phyloP scores from a whole-genome alignment of 2,113 vertebrate genomes.

The Crotalus helleri region DNA sequence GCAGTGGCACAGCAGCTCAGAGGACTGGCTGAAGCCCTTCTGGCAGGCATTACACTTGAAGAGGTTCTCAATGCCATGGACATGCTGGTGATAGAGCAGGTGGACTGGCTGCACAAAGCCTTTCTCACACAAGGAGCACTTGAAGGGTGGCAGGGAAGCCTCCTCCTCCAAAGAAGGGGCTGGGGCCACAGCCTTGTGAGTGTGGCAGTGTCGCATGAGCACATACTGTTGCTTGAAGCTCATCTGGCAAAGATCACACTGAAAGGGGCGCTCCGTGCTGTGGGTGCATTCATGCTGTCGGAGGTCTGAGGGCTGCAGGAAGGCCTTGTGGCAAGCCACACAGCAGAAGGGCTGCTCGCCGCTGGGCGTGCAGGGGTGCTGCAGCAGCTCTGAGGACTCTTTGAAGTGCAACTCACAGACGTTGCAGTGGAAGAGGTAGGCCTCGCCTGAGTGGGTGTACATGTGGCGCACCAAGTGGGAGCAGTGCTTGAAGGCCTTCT shows the following conservation, averaged over 20 bases:
- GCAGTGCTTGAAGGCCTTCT: constrained; percentile 98
- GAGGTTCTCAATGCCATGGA: constrained; percentile 93
- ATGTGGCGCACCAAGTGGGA: constrained; percentile 97
- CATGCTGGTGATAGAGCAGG: constrained; percentile 94
- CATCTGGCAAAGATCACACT: constrained; percentile 98
- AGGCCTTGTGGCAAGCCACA: constrained; percentile 89
- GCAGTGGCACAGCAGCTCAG: constrained; percentile 82
- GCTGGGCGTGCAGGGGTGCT: constrained; percentile 93
- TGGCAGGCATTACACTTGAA: constrained; percentile 97
- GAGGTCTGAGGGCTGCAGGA: constrained; percentile 92
- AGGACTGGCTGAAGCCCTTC: constrained; percentile 95
- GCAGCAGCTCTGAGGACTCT: constrained; percentile 91
- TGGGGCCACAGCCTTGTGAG: constrained; percentile 79
- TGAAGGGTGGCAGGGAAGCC: constrained; percentile 67
- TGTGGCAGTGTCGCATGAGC: constrained; percentile 89
- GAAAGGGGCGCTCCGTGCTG: constrained; percentile 94
- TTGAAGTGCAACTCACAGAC: constrained; percentile 95
- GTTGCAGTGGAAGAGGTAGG: constrained; percentile 95
- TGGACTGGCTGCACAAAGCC: constrained; percentile 94
- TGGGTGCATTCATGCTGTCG: constrained; percentile 94
- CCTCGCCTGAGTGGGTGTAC: constrained; percentile 89
- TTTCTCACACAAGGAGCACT: constrained; percentile 95
- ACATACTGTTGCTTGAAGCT: constrained; percentile 98
- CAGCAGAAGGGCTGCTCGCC: constrained; percentile 94
- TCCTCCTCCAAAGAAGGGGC: constrained; percentile 16